These are phyloP conservation scores for Saimiri boliviensis DNA, from an alignment of 2,113 vertebrate species.

Conservation along the genomic window DNA sequence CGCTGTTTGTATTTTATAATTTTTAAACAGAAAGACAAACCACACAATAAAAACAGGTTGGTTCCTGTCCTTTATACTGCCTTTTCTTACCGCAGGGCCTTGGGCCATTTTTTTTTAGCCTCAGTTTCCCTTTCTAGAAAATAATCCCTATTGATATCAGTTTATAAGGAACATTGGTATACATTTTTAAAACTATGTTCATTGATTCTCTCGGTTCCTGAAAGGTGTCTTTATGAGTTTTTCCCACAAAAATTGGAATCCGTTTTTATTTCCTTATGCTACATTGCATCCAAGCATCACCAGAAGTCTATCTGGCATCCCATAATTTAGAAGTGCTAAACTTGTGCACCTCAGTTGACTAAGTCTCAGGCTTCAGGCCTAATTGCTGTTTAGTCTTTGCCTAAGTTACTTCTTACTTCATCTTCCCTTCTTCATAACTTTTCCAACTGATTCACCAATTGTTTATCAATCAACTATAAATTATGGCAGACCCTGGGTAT, in stretches of 20 bases:
- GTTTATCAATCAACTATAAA: not conserved
- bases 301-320: not conserved
- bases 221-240: conserved; percentile 16
- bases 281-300: not conserved
- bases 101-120: not conserved
- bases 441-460: not conserved
- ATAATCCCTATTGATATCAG: not conserved
- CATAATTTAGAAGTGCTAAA: conserved; percentile 22
- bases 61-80: not conserved
- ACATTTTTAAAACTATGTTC: not conserved
- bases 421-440: not conserved
- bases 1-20: conserved; percentile 4
- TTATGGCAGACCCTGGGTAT: not conserved
- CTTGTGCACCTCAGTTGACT: not conserved
- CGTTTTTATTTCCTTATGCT: conserved; percentile 52
- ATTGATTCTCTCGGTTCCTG: not conserved
- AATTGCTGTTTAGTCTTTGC: not conserved
- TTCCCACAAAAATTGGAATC: conserved; percentile 15
- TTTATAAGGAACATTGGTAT: not conserved
- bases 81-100: not conserved
- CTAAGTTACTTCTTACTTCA: not conserved
- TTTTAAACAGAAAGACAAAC: conserved; percentile 1
- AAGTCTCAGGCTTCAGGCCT: not conserved
- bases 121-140: conserved; percentile 26
- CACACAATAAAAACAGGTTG: not conserved